Base-by-base conservation (phyloP, 2,113 vertebrate species). In the Syrmaticus mikado region DNA sequence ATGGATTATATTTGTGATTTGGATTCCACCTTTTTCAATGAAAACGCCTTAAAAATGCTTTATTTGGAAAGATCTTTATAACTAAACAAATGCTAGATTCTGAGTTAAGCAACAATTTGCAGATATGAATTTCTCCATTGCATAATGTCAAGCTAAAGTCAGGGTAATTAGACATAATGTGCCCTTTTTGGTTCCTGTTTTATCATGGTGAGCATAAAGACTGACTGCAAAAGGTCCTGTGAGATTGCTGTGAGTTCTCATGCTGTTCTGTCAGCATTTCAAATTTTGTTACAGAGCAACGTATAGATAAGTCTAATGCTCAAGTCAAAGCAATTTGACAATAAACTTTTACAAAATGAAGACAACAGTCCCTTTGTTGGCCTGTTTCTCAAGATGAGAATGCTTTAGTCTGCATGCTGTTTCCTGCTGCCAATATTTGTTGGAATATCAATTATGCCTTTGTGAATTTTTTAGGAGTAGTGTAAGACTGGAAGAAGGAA, bases 361-460 rank as follows among this genome's bases (percentile, higher is more conserved):
- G 92, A 98, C 98, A 98, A 96, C 97, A 92, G 95, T 93, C 93
- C 86, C 96, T 95, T 97, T 98, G 97, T 98, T 95, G 85, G 87
- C 52, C 66, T 73, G 7, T 45, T 97, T 93, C 94, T 91, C 88
- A 67, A 80, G 80, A 80, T 90, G 87, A 95, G 91, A 95, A 95
- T 71, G 24, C 22, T 92, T 95, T 94, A 93, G 74, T 72, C 71
- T 41, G 70, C 79, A 87, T 95, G 43, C 87, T 74, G 93, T 96
- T 98, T 97, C 97, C 97, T 96, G 94, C 96, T 95, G 93, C 96
- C 97, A 85, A 93, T 91, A 88, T 87, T 95, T 97, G 88, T 73
- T 82, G 58, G 82, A 82, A 74, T 96, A 97, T 98, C 97, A 98
- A 98, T 98, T 94, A 93, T 21, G 92, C 65, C 97, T 97, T 98